Percentiles rank a stretch among this genome's conserved stretches.
Conservation (phyloP, 2,797 vertebrate genomes). For the Pelodytes ibericus region DNA sequence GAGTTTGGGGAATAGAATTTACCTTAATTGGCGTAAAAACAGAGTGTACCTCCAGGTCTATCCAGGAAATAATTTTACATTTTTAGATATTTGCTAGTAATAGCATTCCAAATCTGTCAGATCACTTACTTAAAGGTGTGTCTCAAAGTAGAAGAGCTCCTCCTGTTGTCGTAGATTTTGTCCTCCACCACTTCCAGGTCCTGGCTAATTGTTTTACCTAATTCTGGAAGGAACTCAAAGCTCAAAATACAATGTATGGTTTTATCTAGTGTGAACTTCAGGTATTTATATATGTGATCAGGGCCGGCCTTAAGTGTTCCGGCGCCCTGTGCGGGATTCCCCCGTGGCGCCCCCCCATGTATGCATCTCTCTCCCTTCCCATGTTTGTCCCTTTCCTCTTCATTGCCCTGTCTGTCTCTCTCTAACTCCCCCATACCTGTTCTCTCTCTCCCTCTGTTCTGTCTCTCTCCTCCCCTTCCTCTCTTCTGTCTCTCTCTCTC, state of each 20-base stretch:
- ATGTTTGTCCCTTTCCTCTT: too few relatives aligned
- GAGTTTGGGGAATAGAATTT: background rate
- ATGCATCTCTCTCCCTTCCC: too few relatives aligned
- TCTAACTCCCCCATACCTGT: too few relatives aligned
- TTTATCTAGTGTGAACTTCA: background rate
- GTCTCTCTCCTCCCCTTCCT: too few relatives aligned
- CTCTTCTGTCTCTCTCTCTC: too few relatives aligned
- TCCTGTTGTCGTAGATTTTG: slow-evolving; percentile 15
- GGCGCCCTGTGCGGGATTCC: too few relatives aligned
- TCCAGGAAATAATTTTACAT: background rate
- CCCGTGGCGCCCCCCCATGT: too few relatives aligned
- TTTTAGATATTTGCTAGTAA: background rate
- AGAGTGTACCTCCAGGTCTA: background rate
- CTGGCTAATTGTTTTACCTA: background rate
- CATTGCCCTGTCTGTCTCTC: too few relatives aligned
- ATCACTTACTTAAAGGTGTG: slow-evolving; percentile 26
- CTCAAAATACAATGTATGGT: background rate
- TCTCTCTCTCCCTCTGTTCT: too few relatives aligned
- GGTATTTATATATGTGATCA: background rate
- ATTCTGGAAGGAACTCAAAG: slow-evolving; percentile 21
- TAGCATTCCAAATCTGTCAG: background rate
- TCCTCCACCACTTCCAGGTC: background rate
- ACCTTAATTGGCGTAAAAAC: background rate
- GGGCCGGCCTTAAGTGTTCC: too few relatives aligned
- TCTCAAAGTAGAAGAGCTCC: background rate